Evolutionary conservation across 2,888 invertebrate genomes (phyloP), one percentile per base, ranked within the genome.

Genomic region (Agrilus biguttatus): DNA sequence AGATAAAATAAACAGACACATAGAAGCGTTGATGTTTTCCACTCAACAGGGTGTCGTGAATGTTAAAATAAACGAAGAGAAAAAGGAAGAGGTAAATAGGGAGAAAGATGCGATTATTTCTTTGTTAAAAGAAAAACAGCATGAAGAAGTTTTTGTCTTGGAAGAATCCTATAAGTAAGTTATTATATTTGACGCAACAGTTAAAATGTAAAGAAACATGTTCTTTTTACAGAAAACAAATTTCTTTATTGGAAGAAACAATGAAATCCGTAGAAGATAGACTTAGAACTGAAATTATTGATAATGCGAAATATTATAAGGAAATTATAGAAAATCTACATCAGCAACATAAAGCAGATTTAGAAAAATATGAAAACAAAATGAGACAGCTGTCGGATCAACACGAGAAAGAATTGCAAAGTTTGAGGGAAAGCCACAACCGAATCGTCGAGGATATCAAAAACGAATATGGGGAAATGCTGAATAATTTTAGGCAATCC

Each of bases 161-260:
- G 77, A 77, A 56, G 74, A 73, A 45, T 77, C 77, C 1, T 77
- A 76, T 50, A 75, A 76, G 77, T 75, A 61, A 51, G 55, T 49
- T 42, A 21, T 1, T 21, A 21, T 5, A 6, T 33, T 19, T 33
- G 12, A 32, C 36, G n/a, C 38, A 12, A 43, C 5, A 34, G 7
- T 23, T 23, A 4, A 6, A 23, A 8, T 8, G 3, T 23, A 3
- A 8, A 6, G 8, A 23, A 28, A 28, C 21, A 3, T 21, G 5
- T 33, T 41, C 39, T 45, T 17, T 38, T 63, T 62, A 44, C 54
- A 77, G 77, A 54, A 72, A 76, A 43, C 77, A 77, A 57, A 58
- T 77, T 51, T 67, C 69, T 5, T 68, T 77, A 37, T 52, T 76
- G 46, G 76, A 77, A 61, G 63, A 74, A 46, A 72, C 75, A 0